Evolutionary conservation across 1,140 invertebrate species (phyloP), one percentile per base, ranked within the genome.

Genomic region (Liolophura sinensis): DNA sequence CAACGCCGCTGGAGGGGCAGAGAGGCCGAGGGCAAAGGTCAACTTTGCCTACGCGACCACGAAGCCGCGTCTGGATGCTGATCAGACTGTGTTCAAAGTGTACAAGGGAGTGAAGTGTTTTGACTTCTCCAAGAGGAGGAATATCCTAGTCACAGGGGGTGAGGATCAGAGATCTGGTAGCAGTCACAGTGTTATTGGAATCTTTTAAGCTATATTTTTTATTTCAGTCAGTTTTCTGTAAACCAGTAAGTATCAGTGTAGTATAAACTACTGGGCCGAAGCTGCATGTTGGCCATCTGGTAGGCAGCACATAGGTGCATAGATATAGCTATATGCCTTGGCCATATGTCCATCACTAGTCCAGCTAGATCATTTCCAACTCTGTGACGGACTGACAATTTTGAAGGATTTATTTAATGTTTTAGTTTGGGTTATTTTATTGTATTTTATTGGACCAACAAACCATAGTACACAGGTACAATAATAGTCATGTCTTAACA

Each of bases 21-120:
- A 78, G 12, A 71, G 65, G 18, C 47, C 58, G 58, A 65, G 64
- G 56, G 60, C 62, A 14, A 77, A 73, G 49, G 60, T 61, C 20
- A 69, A 66, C 62, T 75, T 71, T 56, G 65, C 74, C 22, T 77
- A 76, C 55, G 68, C 62, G 16, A 52, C 54, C 16, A 57, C 73
- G 20, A 78, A 74, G 66, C 61, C 63, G 20, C 64, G 83, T 56
- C 74, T 80, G 22, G 76, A 79, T 18, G 69, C 79, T 40, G 82
- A 85, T 65, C 79, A 84, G 65, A 73, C 80, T 46, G 75, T 81
- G 20, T 85, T 85, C 70, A 79, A 78, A 49, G 78, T 85, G 4
- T 81, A 85, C 68, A 85, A 85, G 69, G 84, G 84, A 25, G 84
- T 85, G 25, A 84, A 84, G 64, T 80, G 80, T 61, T 85, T 85